Evolutionary conservation across 2,888 invertebrate genomes (phyloP), one percentile per base, ranked within the genome.

Genomic region (Meteorus cinctellus): DNA sequence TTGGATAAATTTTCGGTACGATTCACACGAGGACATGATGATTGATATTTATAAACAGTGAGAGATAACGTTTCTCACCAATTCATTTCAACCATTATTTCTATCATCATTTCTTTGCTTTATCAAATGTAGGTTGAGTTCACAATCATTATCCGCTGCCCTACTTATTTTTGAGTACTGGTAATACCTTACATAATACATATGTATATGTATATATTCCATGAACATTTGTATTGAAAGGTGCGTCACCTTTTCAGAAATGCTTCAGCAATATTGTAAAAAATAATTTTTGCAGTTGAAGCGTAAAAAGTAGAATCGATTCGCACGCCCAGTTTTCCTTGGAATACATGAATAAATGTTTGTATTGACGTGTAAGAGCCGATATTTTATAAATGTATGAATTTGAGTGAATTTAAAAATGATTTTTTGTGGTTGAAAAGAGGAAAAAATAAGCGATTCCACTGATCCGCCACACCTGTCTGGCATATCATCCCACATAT

Each of bases 361-460:
- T 74, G 63, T 24, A 27, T 29, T 10, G 12, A 24, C 31, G 31
- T 27, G 12, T 5, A 65, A 77, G 82, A 85, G 86, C 87, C 86
- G 85, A 87, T 87, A 87, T 87, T 86, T 86, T 84, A 87, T 86
- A 86, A 87, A 87, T 84, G 85, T 87, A 85, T 84, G 86, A 87
- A 87, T 86, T 84, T 83, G 83, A 82, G 80, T 77, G 81, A 82
- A 84, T 84, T 78, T 78, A 68, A 8, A 55, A 82, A 81, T 81
- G 80, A 84, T 84, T 82, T 77, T 41, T 74, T 76, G 74, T 67
- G 24, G 29, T 51, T 72, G 16, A 36, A 36, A 67, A 68, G 31
- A 75, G 74, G 72, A 24, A 19, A 55, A 19, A 19, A 19, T 19
- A 6, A 24, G 27, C 60, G 72, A 60, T 68, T 45, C 55, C 55